phyloP scores from a whole-genome alignment of 2,113 vertebrate species.

The Aptenodytes patagonicus region DNA sequence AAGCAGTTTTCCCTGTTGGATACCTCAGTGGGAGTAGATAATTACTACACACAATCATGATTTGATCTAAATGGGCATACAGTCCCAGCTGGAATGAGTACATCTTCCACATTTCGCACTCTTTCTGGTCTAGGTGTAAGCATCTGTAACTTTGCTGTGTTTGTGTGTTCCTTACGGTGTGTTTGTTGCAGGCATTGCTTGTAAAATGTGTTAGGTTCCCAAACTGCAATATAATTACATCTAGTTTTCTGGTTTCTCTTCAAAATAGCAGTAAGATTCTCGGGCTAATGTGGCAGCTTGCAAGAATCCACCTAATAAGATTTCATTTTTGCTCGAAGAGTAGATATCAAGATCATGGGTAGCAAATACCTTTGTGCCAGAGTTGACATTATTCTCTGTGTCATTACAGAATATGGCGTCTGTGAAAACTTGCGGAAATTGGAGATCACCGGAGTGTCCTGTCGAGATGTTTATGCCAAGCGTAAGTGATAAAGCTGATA shows the following conservation, averaged over 20 bases:
- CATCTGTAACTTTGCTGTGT: neutral
- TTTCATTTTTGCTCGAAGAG: neutral
- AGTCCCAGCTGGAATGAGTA: neutral
- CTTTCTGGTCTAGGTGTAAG: neutral
- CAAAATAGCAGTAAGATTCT: neutral
- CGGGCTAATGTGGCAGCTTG: neutral
- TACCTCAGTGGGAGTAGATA: constrained; percentile 3
- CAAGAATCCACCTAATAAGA: neutral
- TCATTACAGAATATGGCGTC: constrained; percentile 88
- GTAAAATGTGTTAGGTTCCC: neutral
- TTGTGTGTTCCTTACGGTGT: neutral
- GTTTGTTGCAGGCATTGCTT: neutral
- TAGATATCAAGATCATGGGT: neutral
- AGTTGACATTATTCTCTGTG: neutral
- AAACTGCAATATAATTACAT: accelerated
- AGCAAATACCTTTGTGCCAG: neutral
- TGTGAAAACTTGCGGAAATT: constrained; percentile 89
- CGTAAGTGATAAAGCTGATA: constrained; percentile 75
- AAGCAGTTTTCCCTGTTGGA: constrained; percentile 24
- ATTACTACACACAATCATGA: neutral
- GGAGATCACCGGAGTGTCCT: constrained; percentile 89
- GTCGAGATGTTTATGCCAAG: constrained; percentile 93
- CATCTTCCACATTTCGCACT: neutral
- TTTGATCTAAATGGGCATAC: neutral
- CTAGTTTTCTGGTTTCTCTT: neutral